These are phyloP conservation scores for Xenus cinereus DNA, from an alignment of 2,113 vertebrate species.

Conservation along the genomic window DNA sequence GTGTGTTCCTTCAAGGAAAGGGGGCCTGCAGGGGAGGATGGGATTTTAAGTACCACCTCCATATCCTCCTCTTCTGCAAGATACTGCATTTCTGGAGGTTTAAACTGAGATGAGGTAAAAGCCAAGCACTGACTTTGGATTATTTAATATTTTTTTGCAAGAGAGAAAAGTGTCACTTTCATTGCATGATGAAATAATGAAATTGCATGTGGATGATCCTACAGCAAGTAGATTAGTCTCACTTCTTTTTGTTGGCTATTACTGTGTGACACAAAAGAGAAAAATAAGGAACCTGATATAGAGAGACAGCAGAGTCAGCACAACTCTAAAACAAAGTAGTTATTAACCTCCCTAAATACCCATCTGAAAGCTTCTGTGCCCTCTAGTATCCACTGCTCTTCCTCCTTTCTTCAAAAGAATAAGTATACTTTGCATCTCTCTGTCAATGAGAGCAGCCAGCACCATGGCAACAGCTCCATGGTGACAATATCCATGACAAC, in stretches of 20 bases:
- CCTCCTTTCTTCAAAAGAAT: neutral
- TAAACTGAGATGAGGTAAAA: neutral
- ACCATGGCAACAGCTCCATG: constrained; percentile 60
- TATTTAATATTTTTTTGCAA: neutral
- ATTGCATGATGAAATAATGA: neutral
- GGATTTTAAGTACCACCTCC: neutral
- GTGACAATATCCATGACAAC: constrained; percentile 45
- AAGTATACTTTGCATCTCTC: neutral
- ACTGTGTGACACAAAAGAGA: neutral
- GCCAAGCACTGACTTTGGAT: neutral
- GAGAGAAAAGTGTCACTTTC: neutral
- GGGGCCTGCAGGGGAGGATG: neutral
- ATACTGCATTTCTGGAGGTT: neutral
- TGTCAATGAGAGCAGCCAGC: neutral
- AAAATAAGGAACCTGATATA: neutral
- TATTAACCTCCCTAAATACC: neutral
- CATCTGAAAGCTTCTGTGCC: neutral
- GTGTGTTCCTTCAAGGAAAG: neutral
- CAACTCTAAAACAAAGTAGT: neutral
- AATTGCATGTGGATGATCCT: neutral
- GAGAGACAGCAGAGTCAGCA: neutral
- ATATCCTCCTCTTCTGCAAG: neutral
- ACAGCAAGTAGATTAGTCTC: neutral
- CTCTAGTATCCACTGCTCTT: neutral
- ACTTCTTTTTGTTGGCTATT: neutral